These are phyloP conservation scores for Papilio aristodemus DNA, from an alignment of 1,140 invertebrate genomes.

Conservation along the genomic window DNA sequence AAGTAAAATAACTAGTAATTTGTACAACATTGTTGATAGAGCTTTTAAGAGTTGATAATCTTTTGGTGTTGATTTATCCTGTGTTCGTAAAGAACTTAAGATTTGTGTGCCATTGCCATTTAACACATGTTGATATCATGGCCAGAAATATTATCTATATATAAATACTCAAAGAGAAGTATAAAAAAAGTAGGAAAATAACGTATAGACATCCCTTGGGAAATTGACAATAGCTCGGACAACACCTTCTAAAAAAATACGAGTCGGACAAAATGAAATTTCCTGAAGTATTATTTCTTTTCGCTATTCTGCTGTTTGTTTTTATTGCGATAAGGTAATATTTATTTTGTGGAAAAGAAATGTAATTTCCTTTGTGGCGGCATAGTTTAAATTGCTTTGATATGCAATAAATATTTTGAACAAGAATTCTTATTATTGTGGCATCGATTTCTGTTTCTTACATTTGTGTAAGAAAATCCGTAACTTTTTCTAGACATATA, in stretches of 20 bases:
- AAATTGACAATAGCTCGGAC: slow-evolving; percentile 16
- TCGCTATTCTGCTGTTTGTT: slow-evolving; percentile 16
- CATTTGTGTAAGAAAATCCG: too few relatives aligned
- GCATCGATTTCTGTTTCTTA: background rate
- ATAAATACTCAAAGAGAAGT: background rate
- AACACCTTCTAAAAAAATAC: slow-evolving; percentile 19
- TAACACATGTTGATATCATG: too few relatives aligned
- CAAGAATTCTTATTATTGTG: background rate
- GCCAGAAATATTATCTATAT: too few relatives aligned
- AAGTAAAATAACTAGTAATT: too few relatives aligned
- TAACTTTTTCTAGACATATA: too few relatives aligned
- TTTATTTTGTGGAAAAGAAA: slow-evolving; percentile 21
- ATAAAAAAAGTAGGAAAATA: background rate
- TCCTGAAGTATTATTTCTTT: slow-evolving; percentile 21
- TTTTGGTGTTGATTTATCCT: too few relatives aligned
- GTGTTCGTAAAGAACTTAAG: too few relatives aligned
- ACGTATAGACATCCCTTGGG: background rate
- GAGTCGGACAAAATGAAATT: slow-evolving; percentile 14
- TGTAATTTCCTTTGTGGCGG: slow-evolving; percentile 7
- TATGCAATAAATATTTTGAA: background rate
- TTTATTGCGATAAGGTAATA: slow-evolving; percentile 23
- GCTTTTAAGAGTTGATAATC: too few relatives aligned
- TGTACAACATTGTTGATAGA: too few relatives aligned
- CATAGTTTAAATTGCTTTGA: background rate
- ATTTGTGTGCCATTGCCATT: too few relatives aligned